These are phyloP conservation scores for Pelochelys cantorii DNA, from an alignment of 2,797 vertebrate genomes.

Conservation along the genomic window DNA sequence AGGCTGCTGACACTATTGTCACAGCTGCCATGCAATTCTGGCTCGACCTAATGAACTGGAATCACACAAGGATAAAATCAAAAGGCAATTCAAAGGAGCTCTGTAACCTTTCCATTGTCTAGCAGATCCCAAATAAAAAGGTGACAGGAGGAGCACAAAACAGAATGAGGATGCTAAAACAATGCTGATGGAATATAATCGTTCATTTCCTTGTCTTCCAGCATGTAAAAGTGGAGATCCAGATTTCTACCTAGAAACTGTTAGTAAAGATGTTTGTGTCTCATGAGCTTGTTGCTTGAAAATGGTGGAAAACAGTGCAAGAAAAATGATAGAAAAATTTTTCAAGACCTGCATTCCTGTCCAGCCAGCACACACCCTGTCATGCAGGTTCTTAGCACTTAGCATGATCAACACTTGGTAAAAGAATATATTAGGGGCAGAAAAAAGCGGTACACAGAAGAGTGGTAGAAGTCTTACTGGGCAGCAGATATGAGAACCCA, in stretches of 20 bases:
- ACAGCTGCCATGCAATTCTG: not conserved
- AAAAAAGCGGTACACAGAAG: not conserved
- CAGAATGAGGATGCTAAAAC: not conserved
- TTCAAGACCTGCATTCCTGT: not conserved
- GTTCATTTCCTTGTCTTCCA: not conserved
- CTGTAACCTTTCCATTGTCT: not conserved
- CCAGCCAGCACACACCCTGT: not conserved
- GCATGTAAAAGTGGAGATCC: not conserved
- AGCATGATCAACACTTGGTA: not conserved
- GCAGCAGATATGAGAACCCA: not conserved
- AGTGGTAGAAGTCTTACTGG: not conserved
- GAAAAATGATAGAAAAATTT: not conserved
- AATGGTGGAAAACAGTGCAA: not conserved
- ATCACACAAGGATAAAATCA: not conserved
- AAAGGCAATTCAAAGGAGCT: not conserved
- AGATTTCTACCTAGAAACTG: not conserved
- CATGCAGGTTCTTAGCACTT: not conserved
- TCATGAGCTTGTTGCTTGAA: not conserved
- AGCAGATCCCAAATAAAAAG: not conserved
- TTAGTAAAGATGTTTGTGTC: not conserved
- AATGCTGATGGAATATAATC: not conserved
- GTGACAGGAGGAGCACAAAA: not conserved
- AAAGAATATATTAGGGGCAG: not conserved
- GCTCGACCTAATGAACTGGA: not conserved
- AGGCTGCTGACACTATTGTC: not conserved